Conservation (phyloP, 37 sponge, comb jelly and placozoan species). For the Axinella damicornis region DNA sequence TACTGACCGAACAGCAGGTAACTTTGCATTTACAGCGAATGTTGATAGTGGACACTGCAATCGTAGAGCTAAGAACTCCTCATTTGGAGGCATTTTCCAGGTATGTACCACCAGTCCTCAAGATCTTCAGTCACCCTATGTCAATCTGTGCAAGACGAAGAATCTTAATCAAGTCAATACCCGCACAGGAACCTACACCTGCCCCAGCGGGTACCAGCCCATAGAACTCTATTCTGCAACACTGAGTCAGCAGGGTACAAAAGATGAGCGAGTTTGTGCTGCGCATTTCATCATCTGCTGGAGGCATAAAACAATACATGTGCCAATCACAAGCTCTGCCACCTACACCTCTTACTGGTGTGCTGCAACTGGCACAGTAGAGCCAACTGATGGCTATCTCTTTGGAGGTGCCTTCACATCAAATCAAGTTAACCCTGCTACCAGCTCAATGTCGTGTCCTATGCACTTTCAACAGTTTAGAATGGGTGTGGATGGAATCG, state of each 20-base stretch:
- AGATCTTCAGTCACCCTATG: background rate
- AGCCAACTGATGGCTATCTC: constrained; percentile 61
- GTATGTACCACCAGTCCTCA: constrained; percentile 26
- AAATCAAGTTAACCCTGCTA: constrained; percentile 64
- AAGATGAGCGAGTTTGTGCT: constrained; percentile 41
- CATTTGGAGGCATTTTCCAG: constrained; percentile 78
- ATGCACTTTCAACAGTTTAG: constrained; percentile 52
- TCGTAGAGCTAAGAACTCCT: constrained; percentile 10
- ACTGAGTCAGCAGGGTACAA: background rate
- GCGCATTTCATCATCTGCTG: constrained; percentile 13
- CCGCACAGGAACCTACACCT: constrained; percentile 47
- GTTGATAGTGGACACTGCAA: constrained; percentile 53
- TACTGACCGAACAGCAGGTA: constrained; percentile 45
- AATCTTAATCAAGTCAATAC: constrained; percentile 43
- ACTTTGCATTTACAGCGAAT: constrained; percentile 70
- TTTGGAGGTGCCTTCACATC: constrained; percentile 83
- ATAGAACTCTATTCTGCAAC: constrained; percentile 48
- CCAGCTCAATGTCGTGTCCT: constrained; percentile 67
- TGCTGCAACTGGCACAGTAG: constrained; percentile 38
- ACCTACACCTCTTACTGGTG: constrained; percentile 78
- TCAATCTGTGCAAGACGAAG: constrained; percentile 35
- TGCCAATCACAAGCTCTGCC: constrained; percentile 23
- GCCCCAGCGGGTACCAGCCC: constrained; percentile 47
- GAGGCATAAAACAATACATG: constrained; percentile 25
- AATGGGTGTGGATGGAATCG: constrained; percentile 63